Evolutionary conservation across 2,888 invertebrate species (phyloP).

Genomic region (Melanargia galathea): DNA sequence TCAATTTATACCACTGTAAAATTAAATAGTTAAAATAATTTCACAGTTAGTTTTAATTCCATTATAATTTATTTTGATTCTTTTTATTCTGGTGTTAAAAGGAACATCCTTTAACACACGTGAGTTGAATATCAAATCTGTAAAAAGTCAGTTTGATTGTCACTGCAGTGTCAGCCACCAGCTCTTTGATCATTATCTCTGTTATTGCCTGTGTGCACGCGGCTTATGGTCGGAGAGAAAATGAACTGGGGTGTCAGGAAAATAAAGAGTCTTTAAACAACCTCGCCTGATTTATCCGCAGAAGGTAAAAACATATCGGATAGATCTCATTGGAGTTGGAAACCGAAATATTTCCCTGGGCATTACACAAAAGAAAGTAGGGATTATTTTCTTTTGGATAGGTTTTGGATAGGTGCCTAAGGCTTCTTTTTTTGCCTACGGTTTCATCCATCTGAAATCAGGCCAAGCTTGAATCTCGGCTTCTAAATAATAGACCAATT

Average conservation of each 20-base stretch:
- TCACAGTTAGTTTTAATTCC: too few species aligned
- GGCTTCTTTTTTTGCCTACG: too few species aligned
- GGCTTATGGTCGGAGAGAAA: conserved; percentile 72
- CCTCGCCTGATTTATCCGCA: conserved; percentile 61
- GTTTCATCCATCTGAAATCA: too few species aligned
- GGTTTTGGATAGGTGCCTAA: too few species aligned
- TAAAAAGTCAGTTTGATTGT: neutral
- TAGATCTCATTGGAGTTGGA: conserved; percentile 30
- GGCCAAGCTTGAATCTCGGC: too few species aligned
- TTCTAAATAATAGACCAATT: too few species aligned
- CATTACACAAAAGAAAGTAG: conserved; percentile 2
- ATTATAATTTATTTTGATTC: too few species aligned
- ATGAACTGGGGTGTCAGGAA: conserved; percentile 64
- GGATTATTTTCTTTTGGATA: neutral
- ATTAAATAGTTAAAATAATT: too few species aligned
- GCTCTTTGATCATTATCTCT: conserved; percentile 63
- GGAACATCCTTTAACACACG: too few species aligned
- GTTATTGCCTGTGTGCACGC: conserved; percentile 74
- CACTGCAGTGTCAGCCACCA: neutral
- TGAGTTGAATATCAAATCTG: neutral
- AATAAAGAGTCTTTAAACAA: conserved; percentile 69
- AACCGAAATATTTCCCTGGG: conserved; percentile 33
- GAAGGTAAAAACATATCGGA: conserved; percentile 47
- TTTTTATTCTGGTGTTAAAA: too few species aligned
- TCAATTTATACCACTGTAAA: too few species aligned